Conservation (phyloP, 2,797 vertebrate species). For the Selene dorsalis region DNA sequence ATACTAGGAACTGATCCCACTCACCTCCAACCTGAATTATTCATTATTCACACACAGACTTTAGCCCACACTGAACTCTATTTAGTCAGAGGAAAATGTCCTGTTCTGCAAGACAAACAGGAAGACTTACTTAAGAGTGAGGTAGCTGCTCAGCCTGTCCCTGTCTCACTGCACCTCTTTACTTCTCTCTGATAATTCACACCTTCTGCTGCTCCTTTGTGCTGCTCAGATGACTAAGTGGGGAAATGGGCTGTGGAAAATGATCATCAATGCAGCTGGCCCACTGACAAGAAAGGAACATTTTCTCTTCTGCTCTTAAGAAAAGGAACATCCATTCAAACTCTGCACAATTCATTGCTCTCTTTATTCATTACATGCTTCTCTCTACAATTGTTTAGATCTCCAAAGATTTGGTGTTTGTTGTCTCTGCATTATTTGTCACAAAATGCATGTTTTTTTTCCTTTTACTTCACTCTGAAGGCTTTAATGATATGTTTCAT, state of each 20-base stretch:
- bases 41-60: slow-evolving; percentile 78
- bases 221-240: slow-evolving; percentile 81
- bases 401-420: slow-evolving; percentile 44
- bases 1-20: slow-evolving; percentile 78
- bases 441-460: slow-evolving; percentile 28
- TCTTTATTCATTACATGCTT: slow-evolving; percentile 59
- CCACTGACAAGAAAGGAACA: slow-evolving; percentile 71
- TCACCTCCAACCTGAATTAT: slow-evolving; percentile 81
- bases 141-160: slow-evolving; percentile 71
- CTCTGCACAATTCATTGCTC: slow-evolving; percentile 44
- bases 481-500: slow-evolving; percentile 27
- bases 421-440: slow-evolving; percentile 10
- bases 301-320: slow-evolving; percentile 64
- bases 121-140: slow-evolving; percentile 66
- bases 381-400: slow-evolving; percentile 55
- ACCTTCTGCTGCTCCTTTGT: slow-evolving; percentile 81
- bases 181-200: slow-evolving; percentile 77
- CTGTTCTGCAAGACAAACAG: slow-evolving; percentile 79
- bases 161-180: slow-evolving; percentile 63
- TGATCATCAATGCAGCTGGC: slow-evolving; percentile 84
- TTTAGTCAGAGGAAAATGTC: slow-evolving; percentile 68
- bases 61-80: slow-evolving; percentile 66
- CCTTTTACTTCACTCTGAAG: slow-evolving; percentile 1
- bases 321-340: slow-evolving; percentile 67
- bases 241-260: slow-evolving; percentile 85